These are phyloP conservation scores for Entomobrya proxima DNA, from an alignment of 2,888 invertebrate genomes.

Conservation along the genomic window DNA sequence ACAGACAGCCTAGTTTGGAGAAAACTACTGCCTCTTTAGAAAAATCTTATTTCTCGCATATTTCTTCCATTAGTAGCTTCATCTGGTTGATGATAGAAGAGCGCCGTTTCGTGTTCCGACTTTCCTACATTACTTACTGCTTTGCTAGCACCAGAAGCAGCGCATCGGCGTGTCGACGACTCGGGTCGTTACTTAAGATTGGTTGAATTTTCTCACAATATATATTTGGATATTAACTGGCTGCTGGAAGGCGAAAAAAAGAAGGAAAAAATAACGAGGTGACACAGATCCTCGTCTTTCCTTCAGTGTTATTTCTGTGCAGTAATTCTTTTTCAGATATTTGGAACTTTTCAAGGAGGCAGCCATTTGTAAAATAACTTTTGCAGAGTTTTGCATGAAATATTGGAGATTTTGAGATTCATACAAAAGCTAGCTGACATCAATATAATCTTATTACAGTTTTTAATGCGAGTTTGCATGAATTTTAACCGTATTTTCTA, in stretches of 20 bases:
- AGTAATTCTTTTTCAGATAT: background rate
- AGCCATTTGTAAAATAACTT: background rate
- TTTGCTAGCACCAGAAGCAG: background rate
- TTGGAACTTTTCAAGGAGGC: too few species aligned
- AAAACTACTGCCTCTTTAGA: slow-evolving; percentile 13
- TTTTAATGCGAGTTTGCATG: background rate
- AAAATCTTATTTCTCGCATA: slow-evolving; percentile 49
- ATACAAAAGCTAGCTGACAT: background rate
- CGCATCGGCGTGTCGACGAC: background rate
- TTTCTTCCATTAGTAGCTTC: slow-evolving; percentile 54
- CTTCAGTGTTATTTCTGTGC: background rate
- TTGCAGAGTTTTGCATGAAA: background rate
- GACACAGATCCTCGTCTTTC: slow-evolving; percentile 36
- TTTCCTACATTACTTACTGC: background rate
- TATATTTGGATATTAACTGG: slow-evolving; percentile 3
- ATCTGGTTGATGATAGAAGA: slow-evolving; percentile 19
- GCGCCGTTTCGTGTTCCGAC: slow-evolving; percentile 10
- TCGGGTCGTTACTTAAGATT: slow-evolving; percentile 24
- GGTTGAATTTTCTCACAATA: slow-evolving; percentile 12
- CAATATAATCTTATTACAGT: slow-evolving; percentile 4
- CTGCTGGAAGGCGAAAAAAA: slow-evolving; percentile 17
- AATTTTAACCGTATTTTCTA: too few species aligned
- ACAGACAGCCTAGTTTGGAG: slow-evolving; percentile 17
- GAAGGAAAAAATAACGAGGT: slow-evolving; percentile 15
- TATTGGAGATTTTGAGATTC: background rate